phyloP scores from a whole-genome alignment of 2,888 invertebrate species.

The Bugulina stolonifera region DNA sequence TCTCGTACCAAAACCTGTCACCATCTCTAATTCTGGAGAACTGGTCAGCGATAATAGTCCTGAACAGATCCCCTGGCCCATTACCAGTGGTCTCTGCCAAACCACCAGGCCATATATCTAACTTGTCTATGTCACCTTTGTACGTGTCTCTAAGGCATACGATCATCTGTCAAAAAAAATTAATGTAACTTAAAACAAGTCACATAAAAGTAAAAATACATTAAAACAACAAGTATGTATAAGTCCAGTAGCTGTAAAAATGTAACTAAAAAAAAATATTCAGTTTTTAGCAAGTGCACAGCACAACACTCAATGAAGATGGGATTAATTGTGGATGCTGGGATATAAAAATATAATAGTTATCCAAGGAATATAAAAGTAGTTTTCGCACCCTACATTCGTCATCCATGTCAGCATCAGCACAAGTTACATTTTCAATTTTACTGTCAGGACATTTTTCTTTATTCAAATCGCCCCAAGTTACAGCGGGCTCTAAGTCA shows the following conservation, averaged over 20 bases:
- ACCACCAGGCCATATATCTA: conserved; percentile 60
- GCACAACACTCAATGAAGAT: too few species aligned
- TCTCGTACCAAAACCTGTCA: conserved; percentile 62
- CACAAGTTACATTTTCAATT: background rate
- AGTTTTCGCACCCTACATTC: background rate
- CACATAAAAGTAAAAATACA: too few species aligned
- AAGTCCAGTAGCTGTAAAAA: too few species aligned
- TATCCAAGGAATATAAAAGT: too few species aligned
- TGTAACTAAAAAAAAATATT: too few species aligned
- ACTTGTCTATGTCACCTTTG: conserved; percentile 48
- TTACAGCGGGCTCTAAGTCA: conserved; percentile 44
- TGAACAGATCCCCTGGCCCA: conserved; percentile 58
- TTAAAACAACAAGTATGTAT: too few species aligned
- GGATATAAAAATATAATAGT: too few species aligned
- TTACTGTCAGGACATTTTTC: background rate
- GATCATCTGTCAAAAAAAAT: conserved; percentile 32
- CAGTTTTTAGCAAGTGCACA: too few species aligned
- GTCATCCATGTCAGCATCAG: background rate
- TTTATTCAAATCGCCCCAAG: conserved; percentile 37
- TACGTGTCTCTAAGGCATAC: conserved; percentile 46
- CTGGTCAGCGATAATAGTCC: conserved; percentile 58
- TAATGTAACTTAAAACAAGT: too few species aligned
- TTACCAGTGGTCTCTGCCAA: conserved; percentile 56
- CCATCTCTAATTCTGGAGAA: conserved; percentile 59
- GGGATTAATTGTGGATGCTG: too few species aligned